These are phyloP conservation scores for Panurus biarmicus DNA, from an alignment of 2,113 vertebrate genomes.

Conservation along the genomic window DNA sequence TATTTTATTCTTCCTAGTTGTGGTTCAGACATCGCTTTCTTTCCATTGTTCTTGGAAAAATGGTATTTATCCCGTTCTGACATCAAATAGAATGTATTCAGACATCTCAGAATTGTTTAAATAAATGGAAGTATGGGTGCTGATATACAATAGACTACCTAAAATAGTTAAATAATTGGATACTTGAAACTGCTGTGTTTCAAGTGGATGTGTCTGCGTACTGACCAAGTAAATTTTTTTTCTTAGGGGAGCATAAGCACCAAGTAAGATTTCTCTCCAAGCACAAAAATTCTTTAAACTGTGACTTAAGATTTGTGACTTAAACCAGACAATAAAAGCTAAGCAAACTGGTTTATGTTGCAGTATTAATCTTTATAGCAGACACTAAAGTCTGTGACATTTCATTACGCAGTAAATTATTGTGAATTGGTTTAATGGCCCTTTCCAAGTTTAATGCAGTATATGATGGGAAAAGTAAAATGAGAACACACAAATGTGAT, in stretches of 20 bases:
- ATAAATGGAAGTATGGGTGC: neutral
- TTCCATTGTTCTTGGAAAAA: neutral
- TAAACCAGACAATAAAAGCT: neutral
- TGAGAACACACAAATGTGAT: neutral
- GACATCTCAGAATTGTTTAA: neutral
- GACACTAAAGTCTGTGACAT: conserved; percentile 7
- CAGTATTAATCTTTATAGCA: conserved; percentile 1
- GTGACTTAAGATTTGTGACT: neutral
- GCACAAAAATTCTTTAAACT: neutral
- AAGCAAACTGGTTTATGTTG: neutral
- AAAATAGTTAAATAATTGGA: neutral
- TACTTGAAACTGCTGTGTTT: neutral
- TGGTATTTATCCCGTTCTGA: neutral
- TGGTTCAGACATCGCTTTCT: neutral
- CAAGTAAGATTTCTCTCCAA: neutral
- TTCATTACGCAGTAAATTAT: neutral
- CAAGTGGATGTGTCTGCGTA: neutral
- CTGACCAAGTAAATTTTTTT: neutral
- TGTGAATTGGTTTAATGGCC: neutral
- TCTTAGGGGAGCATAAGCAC: neutral
- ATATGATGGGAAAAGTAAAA: neutral
- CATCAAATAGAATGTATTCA: neutral
- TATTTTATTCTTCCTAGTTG: neutral
- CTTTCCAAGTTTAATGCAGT: neutral
- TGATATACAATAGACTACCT: neutral